These are phyloP conservation scores for Cyclura pinguis DNA, from an alignment of 2,797 vertebrate genomes.

Conservation along the genomic window DNA sequence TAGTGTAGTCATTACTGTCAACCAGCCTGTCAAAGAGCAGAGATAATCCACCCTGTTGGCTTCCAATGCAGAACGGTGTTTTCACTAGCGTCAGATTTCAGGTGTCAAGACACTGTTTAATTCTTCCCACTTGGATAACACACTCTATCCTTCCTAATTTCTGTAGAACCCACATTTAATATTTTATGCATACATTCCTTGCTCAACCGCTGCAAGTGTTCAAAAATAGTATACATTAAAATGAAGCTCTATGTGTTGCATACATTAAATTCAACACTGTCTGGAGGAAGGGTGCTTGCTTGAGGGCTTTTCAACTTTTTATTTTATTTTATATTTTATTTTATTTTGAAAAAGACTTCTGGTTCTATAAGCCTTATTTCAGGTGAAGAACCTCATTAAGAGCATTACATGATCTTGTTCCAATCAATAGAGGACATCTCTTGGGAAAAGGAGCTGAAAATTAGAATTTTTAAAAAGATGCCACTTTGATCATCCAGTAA, in stretches of 20 bases:
- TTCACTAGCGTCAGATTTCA: slow-evolving; percentile 61
- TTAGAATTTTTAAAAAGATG: background rate
- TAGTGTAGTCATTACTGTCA: slow-evolving; percentile 69
- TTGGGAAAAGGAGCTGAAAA: background rate
- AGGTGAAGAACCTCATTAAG: background rate
- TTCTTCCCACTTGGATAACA: slow-evolving; percentile 25
- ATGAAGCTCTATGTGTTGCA: background rate
- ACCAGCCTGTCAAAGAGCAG: slow-evolving; percentile 62
- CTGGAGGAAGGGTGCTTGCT: background rate
- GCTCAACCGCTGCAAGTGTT: background rate
- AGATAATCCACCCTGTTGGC: slow-evolving; percentile 61
- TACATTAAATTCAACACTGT: background rate
- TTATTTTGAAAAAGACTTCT: background rate
- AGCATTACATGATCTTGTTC: background rate
- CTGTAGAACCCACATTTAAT: slow-evolving; percentile 32
- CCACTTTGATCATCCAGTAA: background rate
- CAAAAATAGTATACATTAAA: background rate
- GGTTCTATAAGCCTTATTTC: slow-evolving; percentile 6
- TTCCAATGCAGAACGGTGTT: slow-evolving; percentile 41
- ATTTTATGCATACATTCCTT: slow-evolving; percentile 34
- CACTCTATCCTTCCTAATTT: slow-evolving; percentile 35
- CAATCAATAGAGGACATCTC: slow-evolving; percentile 19
- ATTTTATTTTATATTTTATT: background rate
- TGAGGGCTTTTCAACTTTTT: background rate
- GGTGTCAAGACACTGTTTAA: slow-evolving; percentile 42